A percentile compares a stretch with the other conserved stretches of the same genome.
Conservation (phyloP, 2,888 invertebrate species). For the Antheraea assamensis region DNA sequence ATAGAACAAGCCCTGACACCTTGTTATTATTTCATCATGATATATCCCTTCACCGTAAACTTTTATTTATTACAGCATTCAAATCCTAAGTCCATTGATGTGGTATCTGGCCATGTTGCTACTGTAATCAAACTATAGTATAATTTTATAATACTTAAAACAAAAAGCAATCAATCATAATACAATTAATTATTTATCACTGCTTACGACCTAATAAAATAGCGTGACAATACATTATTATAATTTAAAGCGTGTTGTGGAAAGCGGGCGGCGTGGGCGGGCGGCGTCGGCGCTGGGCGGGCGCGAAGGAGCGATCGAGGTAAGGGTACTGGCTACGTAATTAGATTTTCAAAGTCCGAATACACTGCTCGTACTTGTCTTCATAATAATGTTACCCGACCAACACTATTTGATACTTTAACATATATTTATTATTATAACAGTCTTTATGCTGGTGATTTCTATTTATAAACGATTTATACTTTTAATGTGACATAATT, state of each 20-base stretch:
- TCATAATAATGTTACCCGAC: slow-evolving; percentile 73
- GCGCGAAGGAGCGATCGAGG: slow-evolving; percentile 80
- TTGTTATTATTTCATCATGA: no score
- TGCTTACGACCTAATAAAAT: slow-evolving; percentile 13
- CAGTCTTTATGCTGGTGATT: no score
- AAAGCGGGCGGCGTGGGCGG: slow-evolving; percentile 46
- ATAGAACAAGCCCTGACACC: no score
- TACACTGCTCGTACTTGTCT: slow-evolving; percentile 83
- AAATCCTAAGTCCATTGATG: no score
- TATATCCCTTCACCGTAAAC: no score
- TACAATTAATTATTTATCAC: slow-evolving; percentile 22
- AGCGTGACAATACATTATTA: slow-evolving; percentile 16
- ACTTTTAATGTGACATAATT: background rate
- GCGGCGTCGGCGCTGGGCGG: slow-evolving; percentile 57
- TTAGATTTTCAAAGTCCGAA: slow-evolving; percentile 86
- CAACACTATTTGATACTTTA: slow-evolving; percentile 41
- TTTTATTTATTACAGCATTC: no score
- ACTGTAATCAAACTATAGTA: no score
- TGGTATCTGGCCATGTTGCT: no score
- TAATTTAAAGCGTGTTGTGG: slow-evolving; percentile 31
- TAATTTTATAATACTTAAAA: background rate
- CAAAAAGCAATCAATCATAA: background rate
- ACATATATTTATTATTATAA: slow-evolving; percentile 17
- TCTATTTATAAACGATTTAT: background rate
- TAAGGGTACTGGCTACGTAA: slow-evolving; percentile 82